phyloP scores from a whole-genome alignment of 2,113 vertebrate genomes.

The Dromaius novaehollandiae region DNA sequence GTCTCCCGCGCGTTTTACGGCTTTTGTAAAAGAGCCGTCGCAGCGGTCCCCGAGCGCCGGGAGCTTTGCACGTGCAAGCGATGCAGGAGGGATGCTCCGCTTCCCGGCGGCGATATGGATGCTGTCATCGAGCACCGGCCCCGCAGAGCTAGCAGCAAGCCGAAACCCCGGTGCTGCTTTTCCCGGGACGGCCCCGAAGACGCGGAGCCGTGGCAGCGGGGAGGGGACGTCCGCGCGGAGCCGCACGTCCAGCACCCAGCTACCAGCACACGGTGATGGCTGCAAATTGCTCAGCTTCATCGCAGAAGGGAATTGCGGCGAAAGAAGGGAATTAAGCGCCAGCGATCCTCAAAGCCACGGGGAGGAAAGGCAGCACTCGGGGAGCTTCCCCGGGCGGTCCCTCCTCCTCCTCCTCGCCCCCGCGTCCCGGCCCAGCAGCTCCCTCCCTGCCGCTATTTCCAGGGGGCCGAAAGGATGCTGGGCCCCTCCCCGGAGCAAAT shows the following conservation, averaged over 20 bases:
- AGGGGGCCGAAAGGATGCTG: too few relatives aligned
- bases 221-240: not conserved
- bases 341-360: not conserved
- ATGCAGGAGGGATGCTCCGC: not conserved
- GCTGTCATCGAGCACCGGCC: not conserved
- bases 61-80: not conserved
- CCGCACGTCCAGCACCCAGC: not conserved
- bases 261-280: not conserved
- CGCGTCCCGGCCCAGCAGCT: too few relatives aligned
- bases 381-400: too few relatives aligned
- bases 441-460: too few relatives aligned
- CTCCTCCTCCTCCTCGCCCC: too few relatives aligned
- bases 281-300: not conserved
- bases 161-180: not conserved
- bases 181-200: not conserved
- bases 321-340: not conserved
- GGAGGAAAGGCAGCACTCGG: too few relatives aligned
- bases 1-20: not conserved
- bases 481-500: too few relatives aligned
- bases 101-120: not conserved
- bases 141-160: not conserved
- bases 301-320: accelerated
- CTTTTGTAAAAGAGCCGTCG: not conserved
- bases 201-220: accelerated
- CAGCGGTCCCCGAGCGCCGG: not conserved